These are phyloP conservation scores for Lucifuga dentata DNA, from an alignment of 2,113 vertebrate species.

Conservation along the genomic window DNA sequence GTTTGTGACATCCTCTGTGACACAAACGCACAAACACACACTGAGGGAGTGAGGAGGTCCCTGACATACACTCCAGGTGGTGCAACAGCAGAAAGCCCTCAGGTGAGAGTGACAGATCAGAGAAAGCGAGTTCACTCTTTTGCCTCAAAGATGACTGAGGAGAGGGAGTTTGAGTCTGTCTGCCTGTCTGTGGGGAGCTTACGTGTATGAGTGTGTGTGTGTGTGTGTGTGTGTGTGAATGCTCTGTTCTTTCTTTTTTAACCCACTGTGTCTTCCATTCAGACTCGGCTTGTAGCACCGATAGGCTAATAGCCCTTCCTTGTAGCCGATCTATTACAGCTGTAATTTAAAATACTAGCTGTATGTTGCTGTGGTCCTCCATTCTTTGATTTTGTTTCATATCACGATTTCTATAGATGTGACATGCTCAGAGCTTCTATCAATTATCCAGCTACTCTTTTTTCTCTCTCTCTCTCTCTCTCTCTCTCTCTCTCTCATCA, in stretches of 20 bases:
- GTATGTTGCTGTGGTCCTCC: too few relatives aligned
- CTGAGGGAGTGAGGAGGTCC: conserved; percentile 13
- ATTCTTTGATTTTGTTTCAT: too few relatives aligned
- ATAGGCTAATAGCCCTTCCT: conserved; percentile 19
- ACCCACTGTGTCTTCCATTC: conserved; percentile 27
- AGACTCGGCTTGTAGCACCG: conserved; percentile 8
- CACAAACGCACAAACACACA: conserved; percentile 11
- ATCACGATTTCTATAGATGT: too few relatives aligned
- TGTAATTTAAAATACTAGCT: conserved; percentile 26
- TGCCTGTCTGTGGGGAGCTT: conserved; percentile 20
- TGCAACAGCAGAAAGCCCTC: conserved; percentile 62
- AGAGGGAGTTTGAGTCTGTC: conserved; percentile 33
- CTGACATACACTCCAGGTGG: conserved; percentile 59
- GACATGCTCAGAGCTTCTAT: conserved; percentile 64
- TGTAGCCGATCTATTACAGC: conserved; percentile 20
- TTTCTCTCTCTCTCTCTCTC: conserved; percentile 25
- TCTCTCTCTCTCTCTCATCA: conserved; percentile 50
- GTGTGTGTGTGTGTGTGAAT: conserved; percentile 5
- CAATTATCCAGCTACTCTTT: conserved; percentile 72
- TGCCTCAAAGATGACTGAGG: conserved; percentile 46
- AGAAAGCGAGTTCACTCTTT: conserved; percentile 48
- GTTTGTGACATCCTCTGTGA: conserved; percentile 37
- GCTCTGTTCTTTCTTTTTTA: conserved; percentile 12
- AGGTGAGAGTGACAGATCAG: conserved; percentile 64
- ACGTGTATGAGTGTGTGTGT: conserved; percentile 37